These are phyloP conservation scores for Elysia chlorotica DNA, from an alignment of 1,140 invertebrate species.

Conservation along the genomic window DNA sequence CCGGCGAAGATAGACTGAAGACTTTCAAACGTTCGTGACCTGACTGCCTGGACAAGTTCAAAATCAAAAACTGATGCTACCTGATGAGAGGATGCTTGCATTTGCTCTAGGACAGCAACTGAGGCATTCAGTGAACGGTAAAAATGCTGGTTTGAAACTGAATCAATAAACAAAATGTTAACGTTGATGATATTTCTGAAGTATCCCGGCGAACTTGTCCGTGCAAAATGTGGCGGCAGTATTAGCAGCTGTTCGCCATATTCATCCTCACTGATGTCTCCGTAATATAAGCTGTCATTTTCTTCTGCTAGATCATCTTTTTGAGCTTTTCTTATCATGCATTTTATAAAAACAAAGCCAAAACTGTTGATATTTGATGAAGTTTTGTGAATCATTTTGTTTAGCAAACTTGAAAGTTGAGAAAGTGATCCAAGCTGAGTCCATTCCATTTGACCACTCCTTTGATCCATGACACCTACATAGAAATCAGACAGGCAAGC, in stretches of 20 bases:
- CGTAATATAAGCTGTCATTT: background rate
- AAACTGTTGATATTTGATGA: slow-evolving; percentile 13
- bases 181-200: slow-evolving; percentile 38
- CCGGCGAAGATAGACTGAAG: slow-evolving; percentile 43
- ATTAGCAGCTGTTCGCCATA: slow-evolving; percentile 33
- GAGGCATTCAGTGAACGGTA: slow-evolving; percentile 51
- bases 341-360: slow-evolving; percentile 27
- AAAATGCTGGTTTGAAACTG: slow-evolving; percentile 56
- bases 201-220: background rate
- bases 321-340: slow-evolving; percentile 7
- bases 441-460: slow-evolving; percentile 3
- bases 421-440: slow-evolving; percentile 1
- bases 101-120: slow-evolving; percentile 30
- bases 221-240: slow-evolving; percentile 29
- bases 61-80: slow-evolving; percentile 46
- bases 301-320: background rate
- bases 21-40: slow-evolving; percentile 55
- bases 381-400: background rate
- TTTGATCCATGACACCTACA: too few relatives aligned
- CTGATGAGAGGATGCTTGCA: slow-evolving; percentile 1
- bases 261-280: background rate
- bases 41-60: slow-evolving; percentile 51
- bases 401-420: slow-evolving; percentile 4
- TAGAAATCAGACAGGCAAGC: too few relatives aligned
- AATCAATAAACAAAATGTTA: slow-evolving; percentile 57